phyloP scores from a whole-genome alignment of 2,797 vertebrate genomes.

The Microctenopoma steveboyesi region DNA sequence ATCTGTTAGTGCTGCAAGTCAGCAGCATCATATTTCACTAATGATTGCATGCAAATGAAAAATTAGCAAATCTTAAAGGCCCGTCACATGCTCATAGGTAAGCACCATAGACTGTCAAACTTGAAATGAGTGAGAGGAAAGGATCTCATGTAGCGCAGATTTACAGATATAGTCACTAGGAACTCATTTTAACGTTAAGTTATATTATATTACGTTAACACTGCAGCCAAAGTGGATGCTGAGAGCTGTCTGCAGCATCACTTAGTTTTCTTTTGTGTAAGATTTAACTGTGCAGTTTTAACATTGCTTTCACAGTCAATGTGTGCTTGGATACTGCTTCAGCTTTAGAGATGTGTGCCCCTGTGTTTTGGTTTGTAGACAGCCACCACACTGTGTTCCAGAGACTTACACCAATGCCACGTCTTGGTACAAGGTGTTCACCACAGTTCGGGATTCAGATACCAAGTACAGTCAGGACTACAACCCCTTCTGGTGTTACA shows the following conservation, averaged over 20 bases:
- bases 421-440: conserved; percentile 98
- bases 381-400: conserved; percentile 94
- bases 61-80: neutral
- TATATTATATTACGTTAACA: neutral
- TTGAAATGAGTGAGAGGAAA: too few species aligned
- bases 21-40: neutral
- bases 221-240: neutral
- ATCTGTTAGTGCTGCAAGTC: neutral
- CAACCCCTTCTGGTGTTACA: conserved; percentile 99
- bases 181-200: neutral
- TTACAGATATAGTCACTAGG: rapidly evolving
- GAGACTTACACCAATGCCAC: conserved; percentile 97
- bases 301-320: neutral
- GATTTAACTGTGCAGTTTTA: neutral
- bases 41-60: neutral
- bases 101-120: too few species aligned
- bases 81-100: neutral
- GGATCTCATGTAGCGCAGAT: neutral
- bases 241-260: neutral
- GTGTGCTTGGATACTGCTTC: neutral
- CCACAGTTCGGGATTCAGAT: conserved; percentile 92
- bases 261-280: neutral
- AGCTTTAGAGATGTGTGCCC: neutral
- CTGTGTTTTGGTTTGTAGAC: conserved; percentile 79
- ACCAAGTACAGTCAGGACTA: conserved; percentile 98